Evolutionary conservation across 2,888 invertebrate species (phyloP).

Genomic region (Selenia dentaria): DNA sequence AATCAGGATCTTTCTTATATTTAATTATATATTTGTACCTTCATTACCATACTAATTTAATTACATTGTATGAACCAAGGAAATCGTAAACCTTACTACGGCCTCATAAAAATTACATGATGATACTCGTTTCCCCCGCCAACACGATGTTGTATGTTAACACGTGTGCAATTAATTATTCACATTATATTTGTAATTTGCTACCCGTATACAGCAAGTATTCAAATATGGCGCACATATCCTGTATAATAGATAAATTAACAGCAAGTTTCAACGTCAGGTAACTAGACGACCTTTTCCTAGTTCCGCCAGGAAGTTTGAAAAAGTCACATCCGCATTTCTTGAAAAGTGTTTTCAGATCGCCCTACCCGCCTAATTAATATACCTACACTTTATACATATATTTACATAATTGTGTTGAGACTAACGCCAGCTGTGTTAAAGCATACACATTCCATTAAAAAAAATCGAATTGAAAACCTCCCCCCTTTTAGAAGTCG

Average conservation of each 20-base stretch:
- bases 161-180: not conserved
- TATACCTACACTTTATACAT: slow-evolving; percentile 1
- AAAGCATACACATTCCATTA: no score
- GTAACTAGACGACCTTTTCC: slow-evolving; percentile 45
- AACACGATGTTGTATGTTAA: no score
- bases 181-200: slow-evolving; percentile 5
- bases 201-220: not conserved
- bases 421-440: no score
- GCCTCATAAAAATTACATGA: not conserved
- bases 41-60: not conserved
- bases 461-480: no score
- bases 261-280: slow-evolving; percentile 25
- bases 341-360: slow-evolving; percentile 29
- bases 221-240: slow-evolving; percentile 2
- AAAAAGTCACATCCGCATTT: slow-evolving; percentile 25
- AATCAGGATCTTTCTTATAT: not conserved
- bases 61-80: not conserved
- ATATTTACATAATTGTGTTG: not conserved
- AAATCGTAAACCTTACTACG: not conserved
- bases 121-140: not conserved
- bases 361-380: slow-evolving; percentile 10
- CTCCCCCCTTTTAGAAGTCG: no score
- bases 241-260: slow-evolving; percentile 25
- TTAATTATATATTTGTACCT: not conserved
- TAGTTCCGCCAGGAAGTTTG: slow-evolving; percentile 48